Percentiles rank a stretch among this genome's conserved stretches.
Conservation (phyloP, 2,113 vertebrate genomes). For the Eubucco bourcierii region DNA sequence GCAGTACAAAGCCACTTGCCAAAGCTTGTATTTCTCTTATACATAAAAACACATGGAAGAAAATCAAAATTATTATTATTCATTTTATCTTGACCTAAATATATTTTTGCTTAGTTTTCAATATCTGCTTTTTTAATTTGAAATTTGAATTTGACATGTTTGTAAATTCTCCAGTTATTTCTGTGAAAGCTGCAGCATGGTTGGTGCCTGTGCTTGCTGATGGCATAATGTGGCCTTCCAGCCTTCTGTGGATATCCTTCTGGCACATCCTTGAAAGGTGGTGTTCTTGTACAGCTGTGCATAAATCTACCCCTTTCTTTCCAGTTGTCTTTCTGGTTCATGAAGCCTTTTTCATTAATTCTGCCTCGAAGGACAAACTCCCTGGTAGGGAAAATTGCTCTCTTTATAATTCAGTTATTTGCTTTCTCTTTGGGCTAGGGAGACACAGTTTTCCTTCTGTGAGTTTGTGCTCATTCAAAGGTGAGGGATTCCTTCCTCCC, state of each 20-base stretch:
- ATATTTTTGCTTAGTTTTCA: neutral
- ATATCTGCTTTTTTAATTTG: neutral
- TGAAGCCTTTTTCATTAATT: neutral
- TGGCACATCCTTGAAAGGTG: neutral
- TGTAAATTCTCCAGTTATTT: neutral
- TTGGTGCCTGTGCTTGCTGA: fast-evolving
- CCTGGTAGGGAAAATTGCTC: neutral
- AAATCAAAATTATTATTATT: neutral
- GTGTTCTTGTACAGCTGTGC: neutral
- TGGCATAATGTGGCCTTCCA: neutral
- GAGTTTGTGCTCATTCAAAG: neutral
- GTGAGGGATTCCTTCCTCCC: neutral
- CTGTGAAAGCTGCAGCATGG: fast-evolving
- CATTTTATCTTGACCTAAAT: neutral
- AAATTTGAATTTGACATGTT: neutral
- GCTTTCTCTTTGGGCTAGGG: neutral
- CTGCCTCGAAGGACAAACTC: neutral
- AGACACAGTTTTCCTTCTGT: neutral
- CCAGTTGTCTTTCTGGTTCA: neutral
- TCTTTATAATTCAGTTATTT: neutral
- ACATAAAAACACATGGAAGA: fast-evolving
- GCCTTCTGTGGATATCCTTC: neutral
- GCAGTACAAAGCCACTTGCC: neutral
- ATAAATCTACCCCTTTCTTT: neutral
- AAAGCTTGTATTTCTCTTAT: neutral